Evolutionary conservation across 1,140 invertebrate genomes (phyloP).

Genomic region (Brachionus plicatilis): DNA sequence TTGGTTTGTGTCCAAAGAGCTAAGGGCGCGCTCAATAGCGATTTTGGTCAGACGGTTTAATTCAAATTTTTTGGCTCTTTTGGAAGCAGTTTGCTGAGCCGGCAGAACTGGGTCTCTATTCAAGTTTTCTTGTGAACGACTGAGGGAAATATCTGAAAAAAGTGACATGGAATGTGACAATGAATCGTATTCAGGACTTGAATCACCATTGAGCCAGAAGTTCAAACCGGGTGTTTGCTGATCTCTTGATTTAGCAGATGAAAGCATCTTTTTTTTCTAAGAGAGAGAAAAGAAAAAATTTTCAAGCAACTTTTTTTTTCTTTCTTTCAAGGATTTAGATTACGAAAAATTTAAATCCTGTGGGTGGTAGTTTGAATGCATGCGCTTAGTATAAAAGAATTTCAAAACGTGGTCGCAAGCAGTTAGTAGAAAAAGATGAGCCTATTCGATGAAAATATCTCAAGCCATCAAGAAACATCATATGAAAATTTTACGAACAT

Average conservation of each 20-base stretch:
- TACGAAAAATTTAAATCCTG: background rate
- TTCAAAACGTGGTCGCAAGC: background rate
- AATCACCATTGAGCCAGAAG: background rate
- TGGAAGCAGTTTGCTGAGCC: background rate
- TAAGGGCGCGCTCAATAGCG: background rate
- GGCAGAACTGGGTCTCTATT: background rate
- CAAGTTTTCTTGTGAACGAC: background rate
- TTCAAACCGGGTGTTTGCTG: background rate
- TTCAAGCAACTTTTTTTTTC: background rate
- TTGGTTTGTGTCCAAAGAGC: background rate
- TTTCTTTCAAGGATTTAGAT: background rate
- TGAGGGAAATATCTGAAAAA: background rate
- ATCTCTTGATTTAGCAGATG: background rate
- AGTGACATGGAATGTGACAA: background rate
- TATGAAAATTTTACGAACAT: background rate
- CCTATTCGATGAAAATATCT: background rate
- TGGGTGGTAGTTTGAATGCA: background rate
- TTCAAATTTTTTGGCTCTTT: background rate
- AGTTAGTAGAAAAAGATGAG: background rate
- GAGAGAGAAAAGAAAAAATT: background rate
- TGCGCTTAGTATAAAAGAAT: background rate
- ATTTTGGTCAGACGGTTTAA: background rate
- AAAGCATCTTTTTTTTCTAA: background rate
- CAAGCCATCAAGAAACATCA: background rate
- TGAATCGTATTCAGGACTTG: background rate